phyloP scores from a whole-genome alignment of 2,113 vertebrate genomes.

The Alouatta palliata region DNA sequence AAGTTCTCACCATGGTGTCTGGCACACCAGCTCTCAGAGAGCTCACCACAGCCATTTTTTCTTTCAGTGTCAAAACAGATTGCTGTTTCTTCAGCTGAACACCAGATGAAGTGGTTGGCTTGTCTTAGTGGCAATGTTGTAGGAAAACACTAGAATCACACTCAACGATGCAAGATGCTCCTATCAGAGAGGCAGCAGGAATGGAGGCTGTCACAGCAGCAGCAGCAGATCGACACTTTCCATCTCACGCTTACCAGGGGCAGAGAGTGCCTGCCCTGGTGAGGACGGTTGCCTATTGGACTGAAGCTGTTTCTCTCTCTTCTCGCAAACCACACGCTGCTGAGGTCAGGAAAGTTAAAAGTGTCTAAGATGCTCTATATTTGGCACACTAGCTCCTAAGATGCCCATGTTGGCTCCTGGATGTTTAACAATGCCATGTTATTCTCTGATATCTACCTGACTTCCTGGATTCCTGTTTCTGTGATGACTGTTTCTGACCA shows the following conservation, averaged over 20 bases:
- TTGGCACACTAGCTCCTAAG: background rate
- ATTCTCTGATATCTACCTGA: background rate
- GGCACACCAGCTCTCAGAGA: background rate
- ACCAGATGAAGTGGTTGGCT: background rate
- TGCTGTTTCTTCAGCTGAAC: background rate
- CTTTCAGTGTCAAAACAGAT: background rate
- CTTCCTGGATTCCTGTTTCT: background rate
- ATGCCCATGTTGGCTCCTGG: accelerated
- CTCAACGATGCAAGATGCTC: accelerated
- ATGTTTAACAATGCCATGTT: background rate
- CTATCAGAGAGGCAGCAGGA: accelerated
- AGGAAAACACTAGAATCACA: background rate
- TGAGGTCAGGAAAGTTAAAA: background rate
- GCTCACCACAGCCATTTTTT: background rate
- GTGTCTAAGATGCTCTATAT: background rate
- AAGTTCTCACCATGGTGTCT: accelerated
- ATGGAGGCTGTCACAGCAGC: accelerated
- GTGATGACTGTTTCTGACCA: background rate
- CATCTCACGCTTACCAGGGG: accelerated
- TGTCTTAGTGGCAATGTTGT: background rate
- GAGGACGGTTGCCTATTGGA: background rate
- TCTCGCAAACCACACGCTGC: accelerated
- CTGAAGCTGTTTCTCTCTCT: background rate
- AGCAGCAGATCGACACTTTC: accelerated
- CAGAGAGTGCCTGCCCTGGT: accelerated